Base-by-base conservation (phyloP, 2,113 vertebrate species). In the Grus americana region DNA sequence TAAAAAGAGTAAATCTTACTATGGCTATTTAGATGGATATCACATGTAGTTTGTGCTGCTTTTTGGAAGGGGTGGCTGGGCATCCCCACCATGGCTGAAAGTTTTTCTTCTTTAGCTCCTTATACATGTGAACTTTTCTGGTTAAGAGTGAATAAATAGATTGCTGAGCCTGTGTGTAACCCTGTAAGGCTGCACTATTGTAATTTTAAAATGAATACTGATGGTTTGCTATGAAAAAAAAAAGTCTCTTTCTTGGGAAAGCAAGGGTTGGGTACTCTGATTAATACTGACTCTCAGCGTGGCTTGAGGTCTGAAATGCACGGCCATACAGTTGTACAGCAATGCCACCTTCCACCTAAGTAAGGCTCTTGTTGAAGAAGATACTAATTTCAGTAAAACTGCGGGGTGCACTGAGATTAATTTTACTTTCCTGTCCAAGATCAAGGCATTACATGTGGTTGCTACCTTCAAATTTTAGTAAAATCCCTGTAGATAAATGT, bases 391-490 rank as follows among this genome's bases (percentile, higher is more conserved):
- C 44, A 54, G 24, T 34, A 49, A 58, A 38, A 19, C 11, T 54
- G 15, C 24, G 54, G 30, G 13, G 20, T 47, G 36, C 21, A 5
- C 15, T 46, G 46, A 40, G 42, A 38, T 24, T 44, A 27, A 29
- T 68, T 5, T 18, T 75, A 14, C 47, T 80, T 70, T 72, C 30
- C 61, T 27, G 8, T 34, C 21, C 18, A 50, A 27, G 26, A 49
- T 42, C 30, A 80, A 85, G 59, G 7, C 3, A 58, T 68, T 0
- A 0, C 5, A 5, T 29, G 6, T 26, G 13, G 27, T 70, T 42
- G 23, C n/a, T 70, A 40, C 26, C 10, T 81, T 38, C 52, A 36
- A 86, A 26, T 90, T 52, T 65, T 36, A 63, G 44, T 44, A 63
- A 81, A 88, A 63, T 32, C 12, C 3, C 19, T 57, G 21, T 15